Evolutionary conservation across 1,140 invertebrate genomes (phyloP).

Genomic region (Penaeus chinensis): DNA sequence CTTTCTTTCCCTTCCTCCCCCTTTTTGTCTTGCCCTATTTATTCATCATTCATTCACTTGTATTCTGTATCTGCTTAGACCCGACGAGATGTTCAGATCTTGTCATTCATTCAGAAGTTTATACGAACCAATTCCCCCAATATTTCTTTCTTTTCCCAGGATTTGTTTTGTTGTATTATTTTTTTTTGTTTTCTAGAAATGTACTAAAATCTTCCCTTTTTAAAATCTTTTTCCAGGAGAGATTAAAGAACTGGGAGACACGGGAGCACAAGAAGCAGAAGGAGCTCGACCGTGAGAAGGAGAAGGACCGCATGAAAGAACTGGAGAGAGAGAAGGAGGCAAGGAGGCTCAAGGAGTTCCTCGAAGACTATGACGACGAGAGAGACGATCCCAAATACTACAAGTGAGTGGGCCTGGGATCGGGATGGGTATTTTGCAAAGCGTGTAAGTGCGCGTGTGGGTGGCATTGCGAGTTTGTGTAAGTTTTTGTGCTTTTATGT

Average conservation of each 20-base stretch:
- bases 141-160: neutral
- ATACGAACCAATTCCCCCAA: too few species aligned
- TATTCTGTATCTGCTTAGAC: too few species aligned
- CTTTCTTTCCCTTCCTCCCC: too few species aligned
- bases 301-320: conserved; percentile 85
- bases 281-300: conserved; percentile 91
- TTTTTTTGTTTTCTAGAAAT: neutral
- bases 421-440: too few species aligned
- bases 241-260: conserved; percentile 88
- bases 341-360: conserved; percentile 93
- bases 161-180: neutral
- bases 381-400: conserved; percentile 97
- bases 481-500: too few species aligned
- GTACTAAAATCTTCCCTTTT: neutral
- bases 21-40: too few species aligned
- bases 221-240: conserved; percentile 67
- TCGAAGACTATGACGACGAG: conserved; percentile 99
- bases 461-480: too few species aligned
- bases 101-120: too few species aligned
- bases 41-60: too few species aligned
- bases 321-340: conserved; percentile 90
- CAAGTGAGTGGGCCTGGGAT: conserved; percentile 74
- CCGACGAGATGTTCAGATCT: too few species aligned
- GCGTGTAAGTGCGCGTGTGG: too few species aligned
- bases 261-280: conserved; percentile 92